Base-by-base conservation (phyloP, 2,888 invertebrate species). In the Blomia tropicalis region DNA sequence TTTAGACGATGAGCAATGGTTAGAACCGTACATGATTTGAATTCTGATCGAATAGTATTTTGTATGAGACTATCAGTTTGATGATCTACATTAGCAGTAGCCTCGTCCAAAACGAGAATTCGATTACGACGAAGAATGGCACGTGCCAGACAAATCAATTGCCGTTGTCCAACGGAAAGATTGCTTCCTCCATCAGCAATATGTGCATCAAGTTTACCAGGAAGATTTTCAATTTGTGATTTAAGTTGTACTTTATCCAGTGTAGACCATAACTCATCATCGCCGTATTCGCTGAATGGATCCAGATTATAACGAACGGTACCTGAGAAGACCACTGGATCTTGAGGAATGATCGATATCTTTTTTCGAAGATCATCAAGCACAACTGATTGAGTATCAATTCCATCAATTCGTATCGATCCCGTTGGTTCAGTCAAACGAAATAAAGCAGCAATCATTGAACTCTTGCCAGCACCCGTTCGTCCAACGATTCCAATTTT, bases 61-160 rank as follows among this genome's bases (percentile, higher is more conserved):
- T 89, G 90, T 70, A 90, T 90, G 63, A 90, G 77, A 54, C 80
- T 54, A 61, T 68, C 68, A 1, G 68, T 68, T 43, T 67, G 60
- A 19, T 86, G 86, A 75, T 91, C 90, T 3, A 91, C 88, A 72
- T 90, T 91, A 1, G 91, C 90, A 0, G 91, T 91, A n/a, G 91
- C 91, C 74, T 92, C 92, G 71, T 92, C 91, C 68, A 92, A 78
- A 67, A 91, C 83, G 0, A 91, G 78, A 67, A 92, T 83, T 68
- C 81, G 82, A 73, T 88, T 89, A 66, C 84, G 83, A 25, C 85
- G 79, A 22, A 92, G 76, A 69, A 91, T 84, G 32, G 91, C 91
- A 60, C 91, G 79, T 0, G 90, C 91, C 65, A 92, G 77, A 72
- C 91, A 92, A 54, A 92, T 82, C 58, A 92, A 76, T 72, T 92